A percentile compares a stretch with the other conserved stretches of the same genome.
Conservation (phyloP, 2,113 vertebrate genomes). For the Anguilla japonica region DNA sequence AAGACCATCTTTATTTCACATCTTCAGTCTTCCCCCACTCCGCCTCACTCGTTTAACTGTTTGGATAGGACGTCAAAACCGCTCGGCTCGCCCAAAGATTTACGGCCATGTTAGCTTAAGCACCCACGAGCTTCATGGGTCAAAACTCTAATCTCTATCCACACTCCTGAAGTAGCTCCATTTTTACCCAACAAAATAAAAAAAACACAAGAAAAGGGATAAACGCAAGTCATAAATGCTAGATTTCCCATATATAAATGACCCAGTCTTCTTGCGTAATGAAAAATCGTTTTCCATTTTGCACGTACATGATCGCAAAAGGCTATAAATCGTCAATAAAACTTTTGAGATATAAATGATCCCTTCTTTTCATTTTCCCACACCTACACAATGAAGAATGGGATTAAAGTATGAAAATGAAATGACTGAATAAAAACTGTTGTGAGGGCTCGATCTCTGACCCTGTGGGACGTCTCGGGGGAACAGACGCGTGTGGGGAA, state of each 20-base stretch:
- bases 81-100: constrained; percentile 46
- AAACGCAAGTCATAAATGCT: constrained; percentile 35
- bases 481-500: constrained; percentile 49
- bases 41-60: constrained; percentile 47
- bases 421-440: constrained; percentile 53
- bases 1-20: constrained; percentile 51
- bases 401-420: constrained; percentile 22
- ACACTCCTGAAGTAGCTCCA: constrained; percentile 41
- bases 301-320: too few relatives aligned
- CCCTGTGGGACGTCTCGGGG: constrained; percentile 43
- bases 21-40: constrained; percentile 36
- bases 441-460: constrained; percentile 56
- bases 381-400: constrained; percentile 11
- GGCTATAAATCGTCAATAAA: not conserved
- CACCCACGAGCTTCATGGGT: constrained; percentile 41
- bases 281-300: too few relatives aligned
- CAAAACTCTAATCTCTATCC: constrained; percentile 41
- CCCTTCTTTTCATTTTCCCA: not conserved
- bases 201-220: constrained; percentile 48
- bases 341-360: constrained; percentile 32
- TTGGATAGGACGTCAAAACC: constrained; percentile 44
- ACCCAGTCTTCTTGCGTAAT: constrained; percentile 1
- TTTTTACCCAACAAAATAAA: constrained; percentile 45
- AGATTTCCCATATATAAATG: not conserved
- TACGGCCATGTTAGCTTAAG: constrained; percentile 42